Evolutionary conservation across 2,113 vertebrate species (phyloP).

Genomic region (Electrona antarctica): DNA sequence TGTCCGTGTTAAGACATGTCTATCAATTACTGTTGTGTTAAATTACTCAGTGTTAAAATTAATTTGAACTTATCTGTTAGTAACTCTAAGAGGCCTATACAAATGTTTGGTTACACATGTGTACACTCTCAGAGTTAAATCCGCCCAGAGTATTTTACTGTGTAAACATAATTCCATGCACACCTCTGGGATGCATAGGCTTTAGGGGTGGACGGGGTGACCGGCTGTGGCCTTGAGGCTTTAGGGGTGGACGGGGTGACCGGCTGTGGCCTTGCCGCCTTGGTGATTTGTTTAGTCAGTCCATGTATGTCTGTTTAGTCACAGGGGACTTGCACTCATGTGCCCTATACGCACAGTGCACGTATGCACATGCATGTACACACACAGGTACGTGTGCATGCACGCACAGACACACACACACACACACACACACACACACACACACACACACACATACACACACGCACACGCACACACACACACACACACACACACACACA

Average conservation of each 20-base stretch:
- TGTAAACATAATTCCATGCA: no score
- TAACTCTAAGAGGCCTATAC: no score
- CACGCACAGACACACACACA: constrained; percentile 22
- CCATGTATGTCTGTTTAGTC: constrained; percentile 46
- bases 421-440: constrained; percentile 11
- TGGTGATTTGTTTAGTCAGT: constrained; percentile 45
- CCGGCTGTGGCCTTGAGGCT: constrained; percentile 22
- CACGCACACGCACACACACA: constrained; percentile 5
- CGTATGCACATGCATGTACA: not conserved
- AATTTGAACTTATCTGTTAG: no score
- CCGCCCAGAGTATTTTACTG: no score
- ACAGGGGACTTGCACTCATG: constrained; percentile 15
- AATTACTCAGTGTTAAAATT: no score
- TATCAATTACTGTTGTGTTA: no score
- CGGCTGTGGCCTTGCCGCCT: constrained; percentile 22
- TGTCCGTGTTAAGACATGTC: not conserved
- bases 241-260: constrained; percentile 4
- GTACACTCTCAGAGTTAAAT: no score
- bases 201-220: constrained; percentile 1
- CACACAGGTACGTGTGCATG: not conserved
- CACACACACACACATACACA: not conserved
- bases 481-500: not conserved
- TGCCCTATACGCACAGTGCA: not conserved
- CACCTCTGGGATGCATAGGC: no score
- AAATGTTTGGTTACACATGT: no score